Base-by-base conservation (phyloP, 30 jellyfish, hydroid and myxozoan species). In the Aurelia sp. region DNA sequence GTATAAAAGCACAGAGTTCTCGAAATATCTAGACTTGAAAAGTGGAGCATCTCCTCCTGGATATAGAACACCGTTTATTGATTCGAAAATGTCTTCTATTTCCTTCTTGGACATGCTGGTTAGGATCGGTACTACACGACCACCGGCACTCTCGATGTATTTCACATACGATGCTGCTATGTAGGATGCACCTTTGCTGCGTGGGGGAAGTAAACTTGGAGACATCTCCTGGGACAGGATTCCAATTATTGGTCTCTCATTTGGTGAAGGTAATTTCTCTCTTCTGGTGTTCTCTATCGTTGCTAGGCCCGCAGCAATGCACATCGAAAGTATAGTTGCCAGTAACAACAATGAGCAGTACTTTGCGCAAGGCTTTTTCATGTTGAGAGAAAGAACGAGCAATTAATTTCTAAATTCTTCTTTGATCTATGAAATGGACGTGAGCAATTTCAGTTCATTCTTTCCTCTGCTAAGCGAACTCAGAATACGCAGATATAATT, bases 31-130 rank as follows among this genome's bases (percentile, higher is more conserved):
- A 4, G 99, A 95, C 23, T 71, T 62, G 63, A 81, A 69, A 21
- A 95, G 71, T 57, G 79, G 62, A 1, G 97, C 97, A 9, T 79
- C 98, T 12, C 99, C 98, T 1, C 99, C 98, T 1, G 99, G 99
- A 73, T 71, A 82, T 13, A 95, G 62, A 23, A 90, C 97, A 18
- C 98, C 99, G 81, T 95, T 95, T 20, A 95, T 71, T 18, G 93
- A 81, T 3, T 72, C 13, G 76, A 95, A 89, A 9, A 95, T 60
- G 13, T 53, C 86, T 52, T 62, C 89, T 16, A 95, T 33, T 40
- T 89, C 96, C 47, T 85, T 71, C 12, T 81, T 74, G 40, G 96
- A 27, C 75, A 69, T 68, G 21, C 89, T 86, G 8, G 94, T 90
- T 17, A 73, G 71, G 35, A 95, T 87, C 6, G 99, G 99, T 27